Conservation (phyloP, 2,888 invertebrate species). For the Macaria notata region DNA sequence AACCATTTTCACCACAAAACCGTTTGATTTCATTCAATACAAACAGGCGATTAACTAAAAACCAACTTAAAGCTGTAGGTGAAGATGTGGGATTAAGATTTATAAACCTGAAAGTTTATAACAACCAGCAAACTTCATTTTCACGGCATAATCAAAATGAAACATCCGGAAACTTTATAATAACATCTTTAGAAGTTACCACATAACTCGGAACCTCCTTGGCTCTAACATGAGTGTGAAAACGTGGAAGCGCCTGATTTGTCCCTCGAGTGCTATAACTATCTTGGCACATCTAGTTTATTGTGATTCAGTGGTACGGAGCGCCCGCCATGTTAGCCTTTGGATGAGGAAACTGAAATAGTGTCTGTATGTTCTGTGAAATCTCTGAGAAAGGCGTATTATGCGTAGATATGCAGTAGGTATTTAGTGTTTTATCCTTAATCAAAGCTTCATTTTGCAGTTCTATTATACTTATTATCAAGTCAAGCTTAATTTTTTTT, state of each 20-base stretch:
- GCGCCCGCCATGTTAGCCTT: constrained; percentile 13
- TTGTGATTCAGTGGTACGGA: constrained; percentile 37
- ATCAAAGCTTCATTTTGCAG: too few species aligned
- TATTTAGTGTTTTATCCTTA: too few species aligned
- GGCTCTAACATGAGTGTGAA: constrained; percentile 20
- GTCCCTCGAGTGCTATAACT: constrained; percentile 34
- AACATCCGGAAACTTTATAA: constrained; percentile 11
- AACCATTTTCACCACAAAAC: too few species aligned
- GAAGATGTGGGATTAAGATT: neutral
- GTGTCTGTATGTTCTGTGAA: too few species aligned
- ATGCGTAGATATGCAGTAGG: too few species aligned
- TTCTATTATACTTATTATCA: too few species aligned
- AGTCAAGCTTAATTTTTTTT: too few species aligned
- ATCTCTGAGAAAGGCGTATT: too few species aligned
- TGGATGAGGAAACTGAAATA: neutral
- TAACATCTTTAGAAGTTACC: constrained; percentile 4
- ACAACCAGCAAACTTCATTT: neutral
- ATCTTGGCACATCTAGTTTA: constrained; percentile 24
- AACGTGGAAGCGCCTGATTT: constrained; percentile 28
- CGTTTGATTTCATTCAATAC: too few species aligned
- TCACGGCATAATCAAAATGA: constrained; percentile 9
- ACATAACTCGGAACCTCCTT: constrained; percentile 10
- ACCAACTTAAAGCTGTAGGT: too few species aligned
- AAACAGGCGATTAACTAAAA: too few species aligned
- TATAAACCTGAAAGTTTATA: neutral